A percentile compares a stretch with the other conserved stretches of the same genome.
Conservation (phyloP, 2,888 invertebrate genomes). For the Chironomus tentans region DNA sequence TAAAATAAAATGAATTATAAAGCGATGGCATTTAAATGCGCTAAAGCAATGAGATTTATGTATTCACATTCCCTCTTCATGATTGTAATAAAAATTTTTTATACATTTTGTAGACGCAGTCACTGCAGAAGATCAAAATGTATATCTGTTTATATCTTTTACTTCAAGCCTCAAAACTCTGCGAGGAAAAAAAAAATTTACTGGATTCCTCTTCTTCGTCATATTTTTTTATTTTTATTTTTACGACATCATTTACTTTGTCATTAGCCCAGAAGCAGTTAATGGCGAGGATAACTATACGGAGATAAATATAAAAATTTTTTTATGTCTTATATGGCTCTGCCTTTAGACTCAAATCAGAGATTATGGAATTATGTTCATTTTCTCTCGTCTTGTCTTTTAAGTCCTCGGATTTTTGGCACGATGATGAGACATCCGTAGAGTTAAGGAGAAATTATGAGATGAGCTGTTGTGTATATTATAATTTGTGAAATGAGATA, state of each 20-base stretch:
- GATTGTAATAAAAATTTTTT: neutral
- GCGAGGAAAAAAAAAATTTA: neutral
- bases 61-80: neutral
- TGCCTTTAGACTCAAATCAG: neutral
- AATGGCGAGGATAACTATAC: conserved; percentile 5
- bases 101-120: neutral
- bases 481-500: no score
- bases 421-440: neutral
- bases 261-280: conserved; percentile 18
- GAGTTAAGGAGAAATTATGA: no score
- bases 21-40: neutral
- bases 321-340: neutral
- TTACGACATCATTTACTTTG: conserved; percentile 17
- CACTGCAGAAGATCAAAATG: neutral
- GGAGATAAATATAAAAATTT: neutral
- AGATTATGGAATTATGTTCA: neutral
- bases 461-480: no score
- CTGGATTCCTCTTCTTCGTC: neutral
- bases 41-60: neutral
- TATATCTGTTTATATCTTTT: neutral
- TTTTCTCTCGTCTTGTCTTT: neutral
- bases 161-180: neutral
- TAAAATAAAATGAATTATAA: conserved; percentile 18
- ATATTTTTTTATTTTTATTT: conserved; percentile 15
- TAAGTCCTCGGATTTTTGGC: neutral